Evolutionary conservation across 2,888 invertebrate genomes (phyloP).

Genomic region (Gastracanthus pulcherrimus): DNA sequence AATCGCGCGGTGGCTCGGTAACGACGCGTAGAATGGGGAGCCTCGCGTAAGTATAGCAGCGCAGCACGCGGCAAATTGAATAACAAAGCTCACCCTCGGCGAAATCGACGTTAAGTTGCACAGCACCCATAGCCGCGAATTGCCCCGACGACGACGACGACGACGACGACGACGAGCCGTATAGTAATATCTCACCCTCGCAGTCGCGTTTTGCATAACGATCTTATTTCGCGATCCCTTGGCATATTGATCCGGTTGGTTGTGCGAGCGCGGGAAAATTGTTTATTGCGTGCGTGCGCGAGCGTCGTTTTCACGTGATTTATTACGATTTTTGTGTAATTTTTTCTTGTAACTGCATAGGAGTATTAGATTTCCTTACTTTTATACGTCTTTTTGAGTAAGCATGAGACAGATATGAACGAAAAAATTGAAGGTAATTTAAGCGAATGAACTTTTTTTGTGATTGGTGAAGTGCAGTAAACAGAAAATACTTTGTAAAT

Average conservation of each 20-base stretch:
- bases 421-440: too few species aligned
- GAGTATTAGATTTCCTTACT: too few species aligned
- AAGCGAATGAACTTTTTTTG: too few species aligned
- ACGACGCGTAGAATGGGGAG: conserved; percentile 14
- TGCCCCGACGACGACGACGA: too few species aligned
- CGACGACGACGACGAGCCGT: conserved; percentile 70
- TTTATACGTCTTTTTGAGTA: too few species aligned
- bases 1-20: not conserved
- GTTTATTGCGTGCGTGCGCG: conserved; percentile 57
- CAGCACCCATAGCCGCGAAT: conserved; percentile 32
- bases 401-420: too few species aligned
- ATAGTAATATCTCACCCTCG: conserved; percentile 54
- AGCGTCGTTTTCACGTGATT: not conserved
- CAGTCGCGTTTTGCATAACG: conserved; percentile 73
- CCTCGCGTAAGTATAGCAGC: not conserved
- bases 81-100: conserved; percentile 74
- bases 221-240: conserved; percentile 72
- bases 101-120: conserved; percentile 32
- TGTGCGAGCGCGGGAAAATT: conserved; percentile 60
- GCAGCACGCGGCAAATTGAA: conserved; percentile 69
- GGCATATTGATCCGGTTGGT: conserved; percentile 74
- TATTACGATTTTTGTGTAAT: not conserved
- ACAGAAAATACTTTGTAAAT: too few species aligned
- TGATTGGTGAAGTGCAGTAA: too few species aligned
- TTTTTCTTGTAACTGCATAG: not conserved